Conservation (phyloP, 2,888 invertebrate genomes). For the Dorcus parallelipipedus region DNA sequence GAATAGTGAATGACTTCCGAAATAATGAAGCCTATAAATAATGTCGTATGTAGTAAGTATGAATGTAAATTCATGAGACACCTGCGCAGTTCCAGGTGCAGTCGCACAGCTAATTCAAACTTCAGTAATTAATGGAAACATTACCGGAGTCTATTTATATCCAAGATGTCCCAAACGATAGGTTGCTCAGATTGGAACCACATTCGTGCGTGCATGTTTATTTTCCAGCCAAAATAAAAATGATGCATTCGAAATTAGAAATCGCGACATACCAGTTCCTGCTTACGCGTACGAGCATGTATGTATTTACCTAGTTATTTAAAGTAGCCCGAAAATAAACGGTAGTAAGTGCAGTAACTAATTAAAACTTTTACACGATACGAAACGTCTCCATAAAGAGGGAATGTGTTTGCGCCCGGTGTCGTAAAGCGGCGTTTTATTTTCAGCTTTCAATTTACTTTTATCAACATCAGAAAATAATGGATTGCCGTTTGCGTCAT, state of each 20-base stretch:
- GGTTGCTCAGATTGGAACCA: not conserved
- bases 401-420: no score
- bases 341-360: no score
- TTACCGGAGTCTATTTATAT: slow-evolving; percentile 22
- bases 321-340: no score
- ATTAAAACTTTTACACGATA: no score
- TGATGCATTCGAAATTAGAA: not conserved
- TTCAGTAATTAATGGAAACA: slow-evolving; percentile 26
- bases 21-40: slow-evolving; percentile 17
- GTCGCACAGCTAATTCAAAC: slow-evolving; percentile 20
- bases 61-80: slow-evolving; percentile 24
- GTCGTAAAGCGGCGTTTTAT: not conserved
- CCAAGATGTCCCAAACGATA: not conserved
- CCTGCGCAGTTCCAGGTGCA: slow-evolving; percentile 26
- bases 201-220: not conserved
- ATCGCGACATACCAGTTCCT: no score
- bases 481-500: not conserved
- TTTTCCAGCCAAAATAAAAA: slow-evolving; percentile 2
- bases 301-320: no score
- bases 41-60: slow-evolving; percentile 10
- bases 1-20: slow-evolving; percentile 18
- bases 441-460: not conserved
- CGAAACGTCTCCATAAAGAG: no score
- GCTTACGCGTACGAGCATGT: no score
- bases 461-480: not conserved